phyloP scores from a whole-genome alignment of 2,888 invertebrate genomes.

The Phengaris arion region DNA sequence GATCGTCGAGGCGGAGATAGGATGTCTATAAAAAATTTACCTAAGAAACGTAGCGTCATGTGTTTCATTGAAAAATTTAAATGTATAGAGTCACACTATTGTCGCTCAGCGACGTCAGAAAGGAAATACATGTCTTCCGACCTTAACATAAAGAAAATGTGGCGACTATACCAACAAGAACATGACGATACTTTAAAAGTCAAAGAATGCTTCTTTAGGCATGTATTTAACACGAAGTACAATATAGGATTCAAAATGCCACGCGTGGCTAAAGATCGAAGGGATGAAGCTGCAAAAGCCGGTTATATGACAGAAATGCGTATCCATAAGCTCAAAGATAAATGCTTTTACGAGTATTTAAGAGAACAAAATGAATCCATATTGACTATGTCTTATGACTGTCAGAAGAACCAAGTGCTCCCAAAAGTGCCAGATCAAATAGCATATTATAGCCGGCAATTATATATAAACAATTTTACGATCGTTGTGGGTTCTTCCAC shows the following conservation, averaged over 20 bases:
- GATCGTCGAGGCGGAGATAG: slow-evolving; percentile 4
- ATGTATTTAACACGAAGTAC: slow-evolving; percentile 8
- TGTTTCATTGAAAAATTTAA: slow-evolving; percentile 2
- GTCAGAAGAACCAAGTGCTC: slow-evolving; percentile 20
- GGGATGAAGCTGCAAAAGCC: not conserved
- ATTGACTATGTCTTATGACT: slow-evolving; percentile 7
- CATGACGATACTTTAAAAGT: slow-evolving; percentile 6
- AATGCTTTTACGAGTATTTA: slow-evolving; percentile 22
- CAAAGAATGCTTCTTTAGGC: not conserved
- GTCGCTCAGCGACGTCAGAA: slow-evolving; percentile 15
- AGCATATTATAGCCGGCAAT: slow-evolving; percentile 12
- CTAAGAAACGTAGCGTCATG: slow-evolving; percentile 2
- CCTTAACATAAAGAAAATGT: slow-evolving; percentile 16
- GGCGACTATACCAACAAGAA: not conserved
- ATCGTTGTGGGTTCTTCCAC: not conserved
- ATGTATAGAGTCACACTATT: slow-evolving; percentile 15
- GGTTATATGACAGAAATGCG: slow-evolving; percentile 8
- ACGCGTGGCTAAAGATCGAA: not conserved
- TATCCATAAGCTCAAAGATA: slow-evolving; percentile 19
- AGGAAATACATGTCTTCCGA: slow-evolving; percentile 21
- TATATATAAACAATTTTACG: not conserved
- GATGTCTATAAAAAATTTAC: not conserved
- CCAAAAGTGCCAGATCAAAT: slow-evolving; percentile 18
- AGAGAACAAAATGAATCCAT: slow-evolving; percentile 14
- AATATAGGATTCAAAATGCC: slow-evolving; percentile 15